Evolutionary conservation across 2,113 vertebrate species (phyloP).

Genomic region (Tychaedon coryphoeus): DNA sequence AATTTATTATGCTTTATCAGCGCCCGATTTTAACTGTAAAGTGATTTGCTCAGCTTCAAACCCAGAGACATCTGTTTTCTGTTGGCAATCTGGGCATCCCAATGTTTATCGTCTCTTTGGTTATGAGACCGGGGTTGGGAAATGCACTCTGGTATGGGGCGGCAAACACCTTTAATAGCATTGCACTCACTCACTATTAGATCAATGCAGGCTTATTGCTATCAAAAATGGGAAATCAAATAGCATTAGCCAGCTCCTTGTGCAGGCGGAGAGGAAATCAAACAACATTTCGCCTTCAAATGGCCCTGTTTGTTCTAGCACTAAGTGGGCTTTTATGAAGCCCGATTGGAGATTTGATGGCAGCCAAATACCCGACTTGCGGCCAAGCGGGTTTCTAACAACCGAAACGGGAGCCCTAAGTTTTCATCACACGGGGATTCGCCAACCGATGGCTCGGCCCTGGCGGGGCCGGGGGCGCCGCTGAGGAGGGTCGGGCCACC

Average conservation of each 20-base stretch:
- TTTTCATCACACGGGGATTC: constrained; percentile 38
- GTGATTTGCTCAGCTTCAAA: constrained; percentile 95
- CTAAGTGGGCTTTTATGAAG: constrained; percentile 98
- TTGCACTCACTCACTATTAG: constrained; percentile 94
- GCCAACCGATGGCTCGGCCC: background rate
- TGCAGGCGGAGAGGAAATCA: constrained; percentile 87
- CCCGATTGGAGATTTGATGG: constrained; percentile 87
- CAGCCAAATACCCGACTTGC: constrained; percentile 86
- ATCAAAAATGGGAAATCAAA: constrained; percentile 99
- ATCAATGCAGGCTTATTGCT: constrained; percentile 98
- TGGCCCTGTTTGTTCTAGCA: constrained; percentile 90
- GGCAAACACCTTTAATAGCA: constrained; percentile 97
- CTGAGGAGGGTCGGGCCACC: background rate
- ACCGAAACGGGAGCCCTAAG: constrained; percentile 56
- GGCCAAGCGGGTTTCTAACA: constrained; percentile 71
- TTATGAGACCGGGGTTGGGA: constrained; percentile 91
- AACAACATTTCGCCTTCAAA: constrained; percentile 88
- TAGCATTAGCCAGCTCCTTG: constrained; percentile 89
- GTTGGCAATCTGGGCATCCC: constrained; percentile 85
- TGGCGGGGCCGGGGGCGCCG: background rate
- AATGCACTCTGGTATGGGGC: constrained; percentile 89
- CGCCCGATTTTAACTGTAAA: constrained; percentile 97
- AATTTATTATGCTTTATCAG: constrained; percentile 99
- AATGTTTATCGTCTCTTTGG: constrained; percentile 97
- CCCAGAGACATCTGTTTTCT: constrained; percentile 97